Percentiles rank a stretch among this genome's conserved stretches.
Conservation (phyloP, 2,113 vertebrate species). For the Larimichthys polyactis region DNA sequence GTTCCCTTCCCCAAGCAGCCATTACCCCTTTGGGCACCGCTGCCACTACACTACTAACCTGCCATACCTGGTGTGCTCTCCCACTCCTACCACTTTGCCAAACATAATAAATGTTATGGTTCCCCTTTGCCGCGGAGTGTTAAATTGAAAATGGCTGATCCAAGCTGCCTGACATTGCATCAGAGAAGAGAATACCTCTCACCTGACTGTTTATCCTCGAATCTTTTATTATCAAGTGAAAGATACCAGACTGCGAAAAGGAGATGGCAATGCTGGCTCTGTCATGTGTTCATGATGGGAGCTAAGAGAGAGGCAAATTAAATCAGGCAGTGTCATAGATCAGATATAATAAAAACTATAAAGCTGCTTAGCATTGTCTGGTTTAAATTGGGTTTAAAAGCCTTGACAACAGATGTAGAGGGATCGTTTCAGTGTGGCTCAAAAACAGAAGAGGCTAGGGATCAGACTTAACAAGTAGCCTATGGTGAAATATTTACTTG, state of each 20-base stretch:
- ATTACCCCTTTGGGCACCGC: conserved; percentile 39
- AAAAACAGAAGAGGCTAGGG: conserved; percentile 55
- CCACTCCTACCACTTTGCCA: conserved; percentile 1
- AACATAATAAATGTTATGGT: conserved; percentile 45
- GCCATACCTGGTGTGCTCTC: conserved; percentile 34
- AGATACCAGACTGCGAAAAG: conserved; percentile 15
- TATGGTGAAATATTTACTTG: conserved; percentile 79
- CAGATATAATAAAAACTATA: conserved; percentile 27
- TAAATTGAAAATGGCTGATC: conserved; percentile 54
- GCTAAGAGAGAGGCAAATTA: not conserved
- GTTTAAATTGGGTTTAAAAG: conserved; percentile 36
- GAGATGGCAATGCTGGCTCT: not conserved
- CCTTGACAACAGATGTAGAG: conserved; percentile 18
- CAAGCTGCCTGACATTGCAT: conserved; percentile 14
- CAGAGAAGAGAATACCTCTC: conserved; percentile 5
- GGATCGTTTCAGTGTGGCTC: conserved; percentile 37
- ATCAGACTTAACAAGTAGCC: conserved; percentile 73
- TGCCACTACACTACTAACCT: conserved; percentile 24
- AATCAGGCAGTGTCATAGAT: conserved; percentile 26
- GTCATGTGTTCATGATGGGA: conserved; percentile 1
- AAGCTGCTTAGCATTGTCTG: conserved; percentile 26
- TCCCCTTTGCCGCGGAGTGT: conserved; percentile 33
- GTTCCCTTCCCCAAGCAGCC: conserved; percentile 41
- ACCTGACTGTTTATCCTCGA: not conserved
- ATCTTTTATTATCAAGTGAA: conserved; percentile 25